Evolutionary conservation across 2,888 invertebrate species (phyloP).

Genomic region (Arrhopalites spinosus): DNA sequence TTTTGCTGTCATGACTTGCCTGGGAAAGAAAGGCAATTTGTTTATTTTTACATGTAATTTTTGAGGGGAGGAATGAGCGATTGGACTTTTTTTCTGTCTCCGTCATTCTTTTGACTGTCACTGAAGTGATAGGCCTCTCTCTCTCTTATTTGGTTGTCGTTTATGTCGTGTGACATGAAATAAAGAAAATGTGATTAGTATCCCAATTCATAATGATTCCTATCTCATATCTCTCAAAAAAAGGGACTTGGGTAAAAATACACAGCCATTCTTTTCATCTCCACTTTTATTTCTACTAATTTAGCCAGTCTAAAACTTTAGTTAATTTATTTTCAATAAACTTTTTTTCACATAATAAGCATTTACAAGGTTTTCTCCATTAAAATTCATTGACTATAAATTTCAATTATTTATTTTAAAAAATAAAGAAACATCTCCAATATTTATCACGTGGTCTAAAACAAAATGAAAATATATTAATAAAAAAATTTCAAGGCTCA

Average conservation of each 20-base stretch:
- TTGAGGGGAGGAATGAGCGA: background rate
- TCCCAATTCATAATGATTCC: constrained; percentile 25
- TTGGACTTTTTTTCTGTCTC: background rate
- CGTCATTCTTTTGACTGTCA: background rate
- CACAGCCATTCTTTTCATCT: background rate
- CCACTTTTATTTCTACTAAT: background rate
- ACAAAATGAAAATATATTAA: too few relatives aligned
- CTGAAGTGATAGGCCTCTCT: background rate
- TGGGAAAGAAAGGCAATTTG: too few relatives aligned
- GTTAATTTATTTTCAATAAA: constrained; percentile 10
- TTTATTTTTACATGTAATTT: too few relatives aligned
- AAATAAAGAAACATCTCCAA: too few relatives aligned
- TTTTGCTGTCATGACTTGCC: too few relatives aligned
- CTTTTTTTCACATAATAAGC: too few relatives aligned
- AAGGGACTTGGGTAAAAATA: too few relatives aligned
- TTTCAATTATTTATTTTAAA: background rate
- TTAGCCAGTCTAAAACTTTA: background rate
- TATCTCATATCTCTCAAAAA: background rate
- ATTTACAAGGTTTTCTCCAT: too few relatives aligned
- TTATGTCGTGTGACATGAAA: constrained; percentile 17
- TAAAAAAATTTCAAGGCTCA: too few relatives aligned
- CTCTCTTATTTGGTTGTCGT: constrained; percentile 1
- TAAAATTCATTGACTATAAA: background rate
- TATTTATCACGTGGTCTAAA: too few relatives aligned
- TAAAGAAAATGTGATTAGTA: constrained; percentile 26